These are phyloP conservation scores for Dryoscopus gambensis DNA, from an alignment of 2,113 vertebrate species.

Conservation along the genomic window DNA sequence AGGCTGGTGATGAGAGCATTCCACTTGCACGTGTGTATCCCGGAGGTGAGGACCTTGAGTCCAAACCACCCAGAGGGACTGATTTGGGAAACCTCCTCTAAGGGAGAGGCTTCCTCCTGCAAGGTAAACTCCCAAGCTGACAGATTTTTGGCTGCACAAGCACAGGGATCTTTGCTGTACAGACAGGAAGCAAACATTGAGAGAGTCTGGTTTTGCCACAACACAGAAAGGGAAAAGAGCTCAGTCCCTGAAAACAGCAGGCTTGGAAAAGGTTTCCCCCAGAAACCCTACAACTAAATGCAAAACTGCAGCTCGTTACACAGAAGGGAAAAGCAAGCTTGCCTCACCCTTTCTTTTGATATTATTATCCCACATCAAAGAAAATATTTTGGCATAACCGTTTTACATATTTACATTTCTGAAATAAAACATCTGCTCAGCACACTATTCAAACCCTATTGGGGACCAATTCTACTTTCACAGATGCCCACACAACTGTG, in stretches of 20 bases:
- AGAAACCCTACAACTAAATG: neutral
- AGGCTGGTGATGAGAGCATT: neutral
- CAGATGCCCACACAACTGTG: neutral
- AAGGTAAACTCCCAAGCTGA: neutral
- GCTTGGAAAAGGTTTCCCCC: neutral
- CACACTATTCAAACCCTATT: neutral
- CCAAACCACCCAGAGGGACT: neutral
- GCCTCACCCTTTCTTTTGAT: neutral
- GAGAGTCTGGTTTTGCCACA: neutral
- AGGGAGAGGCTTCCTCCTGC: neutral
- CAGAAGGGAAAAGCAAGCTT: neutral
- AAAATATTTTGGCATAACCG: constrained; percentile 31
- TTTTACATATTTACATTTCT: constrained; percentile 15
- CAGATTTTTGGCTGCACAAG: neutral
- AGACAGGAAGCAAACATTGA: accelerated
- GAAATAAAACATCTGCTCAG: constrained; percentile 36
- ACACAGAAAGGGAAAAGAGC: neutral
- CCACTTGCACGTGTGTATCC: neutral
- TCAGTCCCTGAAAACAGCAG: neutral
- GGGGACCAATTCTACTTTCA: constrained; percentile 16
- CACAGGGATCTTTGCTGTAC: neutral
- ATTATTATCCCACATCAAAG: constrained; percentile 50
- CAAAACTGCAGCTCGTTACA: neutral
- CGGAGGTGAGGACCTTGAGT: neutral
- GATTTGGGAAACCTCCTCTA: neutral